Evolutionary conservation across 2,797 vertebrate genomes (phyloP).

Genomic region (Microhierax caerulescens): DNA sequence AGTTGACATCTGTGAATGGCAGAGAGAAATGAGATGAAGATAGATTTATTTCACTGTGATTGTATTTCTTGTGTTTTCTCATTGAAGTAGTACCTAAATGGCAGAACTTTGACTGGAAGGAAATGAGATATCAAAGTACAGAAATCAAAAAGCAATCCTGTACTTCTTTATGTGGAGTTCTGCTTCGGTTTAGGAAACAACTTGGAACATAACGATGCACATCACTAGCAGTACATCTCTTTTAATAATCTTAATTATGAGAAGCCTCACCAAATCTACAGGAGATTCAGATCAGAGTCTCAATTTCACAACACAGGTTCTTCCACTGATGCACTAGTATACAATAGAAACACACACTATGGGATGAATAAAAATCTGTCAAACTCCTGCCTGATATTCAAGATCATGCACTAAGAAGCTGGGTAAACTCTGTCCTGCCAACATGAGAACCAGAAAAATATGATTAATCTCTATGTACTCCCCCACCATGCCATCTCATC

Average conservation of each 20-base stretch:
- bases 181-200: not conserved
- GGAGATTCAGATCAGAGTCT: not conserved
- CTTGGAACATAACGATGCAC: not conserved
- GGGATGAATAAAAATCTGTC: not conserved
- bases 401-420: not conserved
- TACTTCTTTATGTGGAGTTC: not conserved
- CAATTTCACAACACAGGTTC: not conserved
- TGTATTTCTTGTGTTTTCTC: slow-evolving; percentile 47
- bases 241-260: not conserved
- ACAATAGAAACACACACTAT: not conserved
- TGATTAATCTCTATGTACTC: not conserved
- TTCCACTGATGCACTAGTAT: not conserved
- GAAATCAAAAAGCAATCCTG: not conserved
- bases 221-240: not conserved
- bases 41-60: slow-evolving; percentile 48
- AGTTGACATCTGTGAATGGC: slow-evolving; percentile 18
- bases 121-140: not conserved
- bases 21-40: slow-evolving; percentile 56
- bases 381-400: not conserved
- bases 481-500: not conserved
- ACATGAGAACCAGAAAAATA: not conserved
- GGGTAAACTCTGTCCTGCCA: not conserved
- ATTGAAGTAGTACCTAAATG: not conserved
- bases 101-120: not conserved
- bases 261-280: not conserved